These are phyloP conservation scores for Homarus gammarus DNA, from an alignment of 2,888 invertebrate genomes.

Conservation along the genomic window DNA sequence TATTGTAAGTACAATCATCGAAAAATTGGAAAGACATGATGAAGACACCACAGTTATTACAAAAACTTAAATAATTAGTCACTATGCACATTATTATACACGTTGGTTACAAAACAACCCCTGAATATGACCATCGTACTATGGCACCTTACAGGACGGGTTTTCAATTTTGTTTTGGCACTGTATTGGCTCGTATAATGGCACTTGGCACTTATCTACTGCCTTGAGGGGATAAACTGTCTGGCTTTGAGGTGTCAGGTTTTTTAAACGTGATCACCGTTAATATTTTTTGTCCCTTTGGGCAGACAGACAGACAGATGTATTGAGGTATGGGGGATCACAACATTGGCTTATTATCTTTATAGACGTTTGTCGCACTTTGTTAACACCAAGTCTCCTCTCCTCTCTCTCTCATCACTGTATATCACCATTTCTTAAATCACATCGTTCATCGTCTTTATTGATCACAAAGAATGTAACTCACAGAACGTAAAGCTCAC, in stretches of 20 bases:
- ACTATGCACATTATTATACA: constrained; percentile 57
- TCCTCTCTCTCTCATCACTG: neutral
- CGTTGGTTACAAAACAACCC: constrained; percentile 44
- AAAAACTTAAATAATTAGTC: constrained; percentile 49
- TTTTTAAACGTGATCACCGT: constrained; percentile 21
- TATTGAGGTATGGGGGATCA: constrained; percentile 28
- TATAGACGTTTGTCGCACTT: neutral
- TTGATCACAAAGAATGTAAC: constrained; percentile 10
- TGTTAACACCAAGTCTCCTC: neutral
- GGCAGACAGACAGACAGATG: neutral
- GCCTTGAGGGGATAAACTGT: neutral
- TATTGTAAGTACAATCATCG: constrained; percentile 59
- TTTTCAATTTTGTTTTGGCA: constrained; percentile 53
- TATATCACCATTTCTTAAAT: neutral
- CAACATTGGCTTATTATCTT: neutral
- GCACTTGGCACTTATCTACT: constrained; percentile 44
- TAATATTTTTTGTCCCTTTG: neutral
- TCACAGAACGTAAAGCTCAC: too few species aligned
- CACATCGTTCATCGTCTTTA: neutral
- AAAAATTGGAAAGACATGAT: constrained; percentile 55
- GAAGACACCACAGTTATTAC: constrained; percentile 42
- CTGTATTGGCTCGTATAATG: constrained; percentile 40
- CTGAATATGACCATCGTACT: constrained; percentile 38
- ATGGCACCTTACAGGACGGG: constrained; percentile 60
- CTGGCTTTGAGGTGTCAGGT: neutral